Base-by-base conservation (phyloP, 2,113 vertebrate species). In the Vulpes vulpes region DNA sequence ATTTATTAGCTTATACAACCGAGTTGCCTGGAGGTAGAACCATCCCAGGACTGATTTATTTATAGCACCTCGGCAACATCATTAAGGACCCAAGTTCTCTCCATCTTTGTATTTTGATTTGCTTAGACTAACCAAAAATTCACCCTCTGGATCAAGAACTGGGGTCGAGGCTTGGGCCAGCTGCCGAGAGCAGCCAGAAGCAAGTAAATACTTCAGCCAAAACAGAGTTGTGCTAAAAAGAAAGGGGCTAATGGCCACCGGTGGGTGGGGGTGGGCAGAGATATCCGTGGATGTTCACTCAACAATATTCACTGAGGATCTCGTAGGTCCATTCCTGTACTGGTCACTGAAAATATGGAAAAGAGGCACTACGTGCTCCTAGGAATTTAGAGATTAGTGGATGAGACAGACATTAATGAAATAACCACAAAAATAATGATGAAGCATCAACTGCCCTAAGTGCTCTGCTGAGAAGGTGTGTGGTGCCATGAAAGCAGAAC, bases 81-180 rank as follows among this genome's bases (percentile, higher is more conserved):
- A 59, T 49, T 20, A 16, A 73, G 30, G 11, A n/a, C 3, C 16
- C 49, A 35, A 0, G 19, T 80, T 83, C 83, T 86, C 83, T 38
- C 27, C 5, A 81, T 86, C 38, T 96, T 86, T 82, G 32, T 73
- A 30, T 32, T 86, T 96, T 11, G 53, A 92, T 57, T 89, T 94
- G 55, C 35, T 74, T 49, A 83, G 51, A 64, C 27, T 67, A 89
- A 91, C 5, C n/a, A 69, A 65, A 80, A 91, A 82, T 23, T 65
- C n/a, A 73, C 17, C 27, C 19, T 53, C 30, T 51, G 6, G 53
- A 69, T 90, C 76, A 91, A 17, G 59, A 57, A 49, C 53, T 49
- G n/a, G 64, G 78, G 49, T 35, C 65, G 23, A 16, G 30, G n/a
- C n/a, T 59, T 15, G 15, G 59, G 53, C 4, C 23, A 51, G 78